These are phyloP conservation scores for Philantomba maxwellii DNA, from an alignment of 2,113 vertebrate genomes.

Conservation along the genomic window DNA sequence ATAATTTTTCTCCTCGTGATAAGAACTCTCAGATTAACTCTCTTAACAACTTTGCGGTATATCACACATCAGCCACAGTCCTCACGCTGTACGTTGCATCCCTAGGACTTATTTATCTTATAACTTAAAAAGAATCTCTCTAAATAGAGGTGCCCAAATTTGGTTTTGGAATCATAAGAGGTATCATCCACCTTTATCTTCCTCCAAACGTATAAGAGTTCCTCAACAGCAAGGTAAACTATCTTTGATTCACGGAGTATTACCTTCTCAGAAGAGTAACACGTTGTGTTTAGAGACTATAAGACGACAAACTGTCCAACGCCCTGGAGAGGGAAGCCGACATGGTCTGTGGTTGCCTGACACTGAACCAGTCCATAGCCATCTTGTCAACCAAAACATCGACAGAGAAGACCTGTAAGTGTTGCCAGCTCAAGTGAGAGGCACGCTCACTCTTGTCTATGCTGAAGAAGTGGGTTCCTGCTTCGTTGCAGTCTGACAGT, in stretches of 20 bases:
- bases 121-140: not conserved
- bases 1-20: not conserved
- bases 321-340: not conserved
- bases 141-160: not conserved
- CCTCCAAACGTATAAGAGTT: not conserved
- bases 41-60: not conserved
- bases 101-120: not conserved
- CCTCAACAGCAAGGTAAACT: not conserved
- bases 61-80: not conserved
- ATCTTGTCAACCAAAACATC: not conserved
- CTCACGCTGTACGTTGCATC: not conserved
- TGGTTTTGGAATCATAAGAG: not conserved
- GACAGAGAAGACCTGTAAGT: not conserved
- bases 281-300: not conserved
- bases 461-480: not conserved
- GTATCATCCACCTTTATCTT: not conserved
- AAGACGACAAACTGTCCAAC: not conserved
- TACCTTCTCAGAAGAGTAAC: not conserved
- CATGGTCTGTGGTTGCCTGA: not conserved
- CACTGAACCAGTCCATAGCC: not conserved
- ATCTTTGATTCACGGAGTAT: not conserved
- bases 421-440: not conserved
- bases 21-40: not conserved
- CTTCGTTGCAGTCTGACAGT: not conserved
- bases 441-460: not conserved